Percentiles rank a stretch among this genome's conserved stretches.
Evolutionary conservation across 2,888 invertebrate species (phyloP).

Genomic region (Hoplodrina blanda): DNA sequence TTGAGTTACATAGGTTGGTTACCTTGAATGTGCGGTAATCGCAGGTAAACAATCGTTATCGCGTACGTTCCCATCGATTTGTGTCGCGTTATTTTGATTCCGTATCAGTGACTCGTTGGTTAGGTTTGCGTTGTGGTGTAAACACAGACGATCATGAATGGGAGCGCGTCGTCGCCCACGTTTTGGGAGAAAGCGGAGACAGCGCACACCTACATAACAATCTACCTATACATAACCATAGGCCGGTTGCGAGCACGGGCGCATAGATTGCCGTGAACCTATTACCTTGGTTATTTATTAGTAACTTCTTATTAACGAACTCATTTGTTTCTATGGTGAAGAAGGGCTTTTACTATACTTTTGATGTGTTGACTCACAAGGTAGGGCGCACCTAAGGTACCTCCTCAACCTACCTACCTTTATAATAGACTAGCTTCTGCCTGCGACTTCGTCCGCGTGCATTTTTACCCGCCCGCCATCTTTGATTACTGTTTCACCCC

Average conservation of each 20-base stretch:
- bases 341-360: constrained; percentile 14
- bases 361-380: constrained; percentile 47
- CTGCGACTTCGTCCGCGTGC: too few species aligned
- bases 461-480: too few species aligned
- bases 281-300: constrained; percentile 55
- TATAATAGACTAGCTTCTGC: background rate
- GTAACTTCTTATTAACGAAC: constrained; percentile 42
- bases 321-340: constrained; percentile 32
- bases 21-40: constrained; percentile 84
- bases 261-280: constrained; percentile 49
- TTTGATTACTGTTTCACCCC: too few species aligned
- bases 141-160: constrained; percentile 80
- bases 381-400: background rate
- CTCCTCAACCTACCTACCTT: background rate
- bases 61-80: constrained; percentile 79
- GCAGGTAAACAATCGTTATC: constrained; percentile 88
- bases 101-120: constrained; percentile 65
- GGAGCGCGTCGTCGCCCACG: constrained; percentile 83
- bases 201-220: constrained; percentile 65
- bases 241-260: constrained; percentile 36
- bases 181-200: constrained; percentile 82
- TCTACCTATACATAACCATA: constrained; percentile 39
- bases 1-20: constrained; percentile 71
- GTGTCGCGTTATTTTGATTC: constrained; percentile 75
- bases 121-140: constrained; percentile 68